A percentile compares a stretch with the other conserved stretches of the same genome.
Evolutionary conservation across 2,888 invertebrate genomes (phyloP).

Genomic region (Amphimallon solstitiale): DNA sequence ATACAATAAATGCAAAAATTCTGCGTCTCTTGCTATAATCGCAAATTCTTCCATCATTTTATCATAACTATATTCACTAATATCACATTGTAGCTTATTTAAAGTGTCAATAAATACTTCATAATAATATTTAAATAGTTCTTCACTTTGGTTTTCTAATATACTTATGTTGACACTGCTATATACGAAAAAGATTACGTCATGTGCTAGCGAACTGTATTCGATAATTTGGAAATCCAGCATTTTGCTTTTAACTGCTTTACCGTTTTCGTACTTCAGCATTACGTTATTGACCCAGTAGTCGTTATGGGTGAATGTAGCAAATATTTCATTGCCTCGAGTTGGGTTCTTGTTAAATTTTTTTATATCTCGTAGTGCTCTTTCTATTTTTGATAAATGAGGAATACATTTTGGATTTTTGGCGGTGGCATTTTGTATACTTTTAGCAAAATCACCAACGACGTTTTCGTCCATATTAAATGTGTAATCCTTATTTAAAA

Average conservation of each 20-base stretch:
- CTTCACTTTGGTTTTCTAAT: constrained; percentile 59
- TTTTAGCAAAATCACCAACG: not conserved
- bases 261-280: constrained; percentile 58
- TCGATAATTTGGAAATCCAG: constrained; percentile 68
- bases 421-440: not conserved
- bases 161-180: constrained; percentile 63
- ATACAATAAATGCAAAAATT: constrained; percentile 60
- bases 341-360: constrained; percentile 46
- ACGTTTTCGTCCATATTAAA: not conserved
- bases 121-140: constrained; percentile 65
- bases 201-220: constrained; percentile 64
- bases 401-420: no score
- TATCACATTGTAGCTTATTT: constrained; percentile 49
- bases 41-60: constrained; percentile 59
- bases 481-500: constrained; percentile 46
- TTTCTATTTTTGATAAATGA: not conserved
- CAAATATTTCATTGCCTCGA: constrained; percentile 61
- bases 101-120: constrained; percentile 51
- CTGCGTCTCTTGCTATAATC: constrained; percentile 52
- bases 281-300: constrained; percentile 71
- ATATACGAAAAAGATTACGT: constrained; percentile 66
- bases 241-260: constrained; percentile 59
- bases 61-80: constrained; percentile 57
- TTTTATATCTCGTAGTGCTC: constrained; percentile 39
- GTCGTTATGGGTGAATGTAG: constrained; percentile 67